Conservation (phyloP, 2,797 vertebrate species). For the Octomys mimax region DNA sequence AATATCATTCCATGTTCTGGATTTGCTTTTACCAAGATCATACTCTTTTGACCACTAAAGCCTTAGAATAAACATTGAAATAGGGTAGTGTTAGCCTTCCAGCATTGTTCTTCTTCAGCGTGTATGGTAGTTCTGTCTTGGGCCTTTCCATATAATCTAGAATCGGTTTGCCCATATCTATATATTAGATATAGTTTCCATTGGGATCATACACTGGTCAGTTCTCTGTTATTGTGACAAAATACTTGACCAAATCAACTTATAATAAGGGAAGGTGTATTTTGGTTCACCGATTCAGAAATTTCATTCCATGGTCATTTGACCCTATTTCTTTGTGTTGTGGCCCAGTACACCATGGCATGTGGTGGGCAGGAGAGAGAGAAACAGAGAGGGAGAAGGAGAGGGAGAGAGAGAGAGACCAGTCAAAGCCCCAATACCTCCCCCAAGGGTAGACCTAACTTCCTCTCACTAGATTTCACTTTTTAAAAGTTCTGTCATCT, state of each 20-base stretch:
- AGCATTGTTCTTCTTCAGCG: neutral
- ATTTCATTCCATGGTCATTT: neutral
- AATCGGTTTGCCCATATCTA: neutral
- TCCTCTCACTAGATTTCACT: neutral
- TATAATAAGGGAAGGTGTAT: neutral
- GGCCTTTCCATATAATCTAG: neutral
- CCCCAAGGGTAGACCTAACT: neutral
- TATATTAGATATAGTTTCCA: neutral
- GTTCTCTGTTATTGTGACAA: neutral
- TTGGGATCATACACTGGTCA: neutral
- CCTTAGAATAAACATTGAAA: neutral
- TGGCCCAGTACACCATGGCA: neutral
- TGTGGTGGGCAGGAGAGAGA: neutral
- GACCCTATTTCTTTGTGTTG: neutral
- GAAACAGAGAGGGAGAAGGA: neutral
- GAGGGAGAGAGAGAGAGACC: neutral
- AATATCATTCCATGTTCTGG: neutral
- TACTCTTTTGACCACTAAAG: neutral
- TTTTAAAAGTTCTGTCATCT: too few species aligned
- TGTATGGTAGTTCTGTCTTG: neutral
- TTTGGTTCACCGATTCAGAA: neutral
- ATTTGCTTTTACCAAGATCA: neutral
- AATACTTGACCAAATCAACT: neutral
- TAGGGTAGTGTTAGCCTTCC: neutral
- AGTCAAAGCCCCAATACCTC: neutral